Evolutionary conservation across 2,888 invertebrate genomes (phyloP), one percentile per base, ranked within the genome.

Genomic region (Nemurella pictetii): DNA sequence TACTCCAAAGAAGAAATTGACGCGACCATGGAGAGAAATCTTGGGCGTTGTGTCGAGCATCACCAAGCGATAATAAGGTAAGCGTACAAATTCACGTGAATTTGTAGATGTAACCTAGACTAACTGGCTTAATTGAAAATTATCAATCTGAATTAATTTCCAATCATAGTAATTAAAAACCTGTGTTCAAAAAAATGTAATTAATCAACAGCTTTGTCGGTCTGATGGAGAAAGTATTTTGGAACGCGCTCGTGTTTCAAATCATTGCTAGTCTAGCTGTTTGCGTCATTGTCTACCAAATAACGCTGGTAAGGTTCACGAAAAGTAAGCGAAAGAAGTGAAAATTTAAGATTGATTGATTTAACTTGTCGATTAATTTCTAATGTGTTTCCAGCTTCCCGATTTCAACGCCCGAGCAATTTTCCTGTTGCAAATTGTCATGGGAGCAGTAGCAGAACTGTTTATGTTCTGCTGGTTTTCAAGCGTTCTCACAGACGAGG

Each of bases 401-500:
- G 78, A 28, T 20, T 78, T 78, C 2, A 78, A 78, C n/a, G 5
- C 28, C n/a, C 5, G 28, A n/a, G 30, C 30, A n/a, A 28, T 78
- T 12, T n/a, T 78, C 9, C 15, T 78, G 78, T 78, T 7, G 7
- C 78, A 30, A 78, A 78, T 78, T 7, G 78, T 78, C 30, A n/a
- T 78, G 30, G 30, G 29, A 7, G 78, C 78, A 3, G n/a, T 78
- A 4, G 30, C 28, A 29, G 78, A 78, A 30, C 78, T 78, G n/a
- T 30, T 78, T 7, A 30, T 78, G 29, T 78, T 28, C 78, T 78
- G 78, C n/a, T 78, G 28, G 78, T 78, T 78, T 30, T 78, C 78
- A n/a, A 30, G 28, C 30, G 12, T 5, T 78, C 30, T 78, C 28
- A 30, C 78, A 9, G 29, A 27, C 2, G 78, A 78, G 78, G 78